Conservation (phyloP, 2,113 vertebrate genomes). For the Notarius quadriscutis region DNA sequence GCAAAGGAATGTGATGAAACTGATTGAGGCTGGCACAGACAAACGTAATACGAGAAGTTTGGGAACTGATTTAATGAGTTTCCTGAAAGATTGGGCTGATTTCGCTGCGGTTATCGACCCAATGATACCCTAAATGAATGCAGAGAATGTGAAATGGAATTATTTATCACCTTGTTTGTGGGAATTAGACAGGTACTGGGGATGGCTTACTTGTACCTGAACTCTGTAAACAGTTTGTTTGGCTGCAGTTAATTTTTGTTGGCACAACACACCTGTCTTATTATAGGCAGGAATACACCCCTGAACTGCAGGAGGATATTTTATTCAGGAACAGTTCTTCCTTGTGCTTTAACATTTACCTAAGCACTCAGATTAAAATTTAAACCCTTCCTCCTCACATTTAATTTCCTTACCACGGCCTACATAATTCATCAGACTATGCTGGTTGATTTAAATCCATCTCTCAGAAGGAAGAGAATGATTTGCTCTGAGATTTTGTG, state of each 20-base stretch:
- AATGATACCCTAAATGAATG: slow-evolving; percentile 3
- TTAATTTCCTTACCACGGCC: slow-evolving; percentile 65
- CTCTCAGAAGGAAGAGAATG: slow-evolving; percentile 61
- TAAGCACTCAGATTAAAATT: slow-evolving; percentile 64
- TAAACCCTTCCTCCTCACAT: slow-evolving; percentile 65
- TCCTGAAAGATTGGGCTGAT: background rate
- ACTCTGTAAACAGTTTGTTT: slow-evolving; percentile 44
- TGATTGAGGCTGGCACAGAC: slow-evolving; percentile 19
- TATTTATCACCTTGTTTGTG: slow-evolving; percentile 5
- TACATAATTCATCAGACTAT: slow-evolving; percentile 74
- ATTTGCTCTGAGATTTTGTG: slow-evolving; percentile 58
- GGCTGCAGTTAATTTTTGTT: slow-evolving; percentile 39
- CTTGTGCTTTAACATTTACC: slow-evolving; percentile 54
- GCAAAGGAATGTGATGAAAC: slow-evolving; percentile 38
- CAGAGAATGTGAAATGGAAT: slow-evolving; percentile 13
- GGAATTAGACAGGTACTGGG: slow-evolving; percentile 20
- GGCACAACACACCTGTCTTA: slow-evolving; percentile 26
- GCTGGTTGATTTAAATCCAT: slow-evolving; percentile 71
- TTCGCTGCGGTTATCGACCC: background rate
- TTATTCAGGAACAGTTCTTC: slow-evolving; percentile 61
- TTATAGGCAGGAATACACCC: slow-evolving; percentile 10
- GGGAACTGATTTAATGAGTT: background rate
- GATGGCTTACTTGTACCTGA: slow-evolving; percentile 33
- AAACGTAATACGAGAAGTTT: background rate
- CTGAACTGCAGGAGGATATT: slow-evolving; percentile 26